These are phyloP conservation scores for Triplophysa tibetana DNA, from an alignment of 2,113 vertebrate species.

Conservation along the genomic window DNA sequence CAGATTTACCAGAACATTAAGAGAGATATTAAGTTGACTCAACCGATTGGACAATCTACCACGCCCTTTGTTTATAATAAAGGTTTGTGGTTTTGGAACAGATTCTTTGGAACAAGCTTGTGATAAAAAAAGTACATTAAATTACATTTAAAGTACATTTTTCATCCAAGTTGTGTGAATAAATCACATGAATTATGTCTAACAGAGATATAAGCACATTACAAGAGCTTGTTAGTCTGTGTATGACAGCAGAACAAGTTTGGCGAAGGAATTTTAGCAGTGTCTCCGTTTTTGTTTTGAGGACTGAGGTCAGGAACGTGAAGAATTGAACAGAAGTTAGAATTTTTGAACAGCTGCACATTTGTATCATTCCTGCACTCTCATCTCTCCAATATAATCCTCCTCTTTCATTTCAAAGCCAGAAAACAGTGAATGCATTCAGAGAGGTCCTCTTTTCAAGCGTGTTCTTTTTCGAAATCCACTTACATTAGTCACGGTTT, in stretches of 20 bases:
- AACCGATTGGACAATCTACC: neutral
- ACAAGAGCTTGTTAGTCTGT: neutral
- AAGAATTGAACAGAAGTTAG: neutral
- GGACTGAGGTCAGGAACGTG: neutral
- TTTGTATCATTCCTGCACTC: constrained; percentile 12
- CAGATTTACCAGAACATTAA: neutral
- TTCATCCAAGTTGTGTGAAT: neutral
- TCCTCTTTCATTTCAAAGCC: neutral
- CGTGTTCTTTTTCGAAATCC: neutral
- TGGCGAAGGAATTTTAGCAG: neutral
- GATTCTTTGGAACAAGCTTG: neutral
- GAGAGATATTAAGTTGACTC: neutral
- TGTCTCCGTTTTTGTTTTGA: constrained; percentile 10
- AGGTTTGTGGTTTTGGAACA: neutral
- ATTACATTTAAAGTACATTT: neutral
- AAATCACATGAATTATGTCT: neutral
- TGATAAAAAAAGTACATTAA: no score
- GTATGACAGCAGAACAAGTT: neutral
- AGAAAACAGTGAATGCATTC: neutral
- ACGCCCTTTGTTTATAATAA: neutral
- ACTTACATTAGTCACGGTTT: no score
- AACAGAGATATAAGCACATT: neutral
- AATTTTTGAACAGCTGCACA: constrained; percentile 6
- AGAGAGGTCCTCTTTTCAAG: neutral
- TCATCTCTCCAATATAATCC: neutral